Base-by-base conservation (phyloP, 2,888 invertebrate genomes). In the Elgonia sp. region DNA sequence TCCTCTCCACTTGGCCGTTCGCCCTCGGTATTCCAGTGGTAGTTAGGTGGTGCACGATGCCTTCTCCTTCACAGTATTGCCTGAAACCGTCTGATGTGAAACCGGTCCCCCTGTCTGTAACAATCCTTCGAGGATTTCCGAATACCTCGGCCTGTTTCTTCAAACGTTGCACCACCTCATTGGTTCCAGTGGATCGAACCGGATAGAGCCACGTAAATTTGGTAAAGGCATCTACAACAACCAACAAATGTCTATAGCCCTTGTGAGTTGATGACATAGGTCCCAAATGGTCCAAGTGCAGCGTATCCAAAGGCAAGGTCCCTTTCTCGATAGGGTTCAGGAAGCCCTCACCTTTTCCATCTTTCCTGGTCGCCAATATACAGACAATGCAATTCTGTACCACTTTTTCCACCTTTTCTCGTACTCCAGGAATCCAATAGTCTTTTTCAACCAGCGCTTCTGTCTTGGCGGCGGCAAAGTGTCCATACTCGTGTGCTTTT, bases 31-130 rank as follows among this genome's bases (percentile, higher is more conserved):
- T 53, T 3, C 84, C 84, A 0, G 81, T 65, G 14, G 84, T 88
- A 7, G 62, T 77, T 0, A 73, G 16, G 0, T 20, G 6, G 16
- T 70, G 76, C 57, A 70, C 20, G 2, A 88, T 82, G 14, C 50
- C 40, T 42, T 84, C 81, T n/a, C 20, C 60, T 12, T 65, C 16
- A 37, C 80, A 83, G 18, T 69, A 65, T 16, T 87, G 40, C 10
- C 65, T 37, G 20, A 87, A 87, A 10, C 40, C 77, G 3, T 67
- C 12, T 1, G 88, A 85, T 7, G 67, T 85, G 18, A 91, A 91
- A 29, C 89, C 90, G 10, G 90, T 81, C 57, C 90, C 89, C 75
- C 88, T 55, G 62, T 91, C 85, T 0, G 79, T 39, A 0, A 88
- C 46, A 5, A 77, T 62, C 3, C 82, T 10, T 7, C 42, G 39